A percentile compares a stretch with the other conserved stretches of the same genome.
Conservation (phyloP, 2,113 vertebrate genomes). For the Oncorhynchus mykiss region DNA sequence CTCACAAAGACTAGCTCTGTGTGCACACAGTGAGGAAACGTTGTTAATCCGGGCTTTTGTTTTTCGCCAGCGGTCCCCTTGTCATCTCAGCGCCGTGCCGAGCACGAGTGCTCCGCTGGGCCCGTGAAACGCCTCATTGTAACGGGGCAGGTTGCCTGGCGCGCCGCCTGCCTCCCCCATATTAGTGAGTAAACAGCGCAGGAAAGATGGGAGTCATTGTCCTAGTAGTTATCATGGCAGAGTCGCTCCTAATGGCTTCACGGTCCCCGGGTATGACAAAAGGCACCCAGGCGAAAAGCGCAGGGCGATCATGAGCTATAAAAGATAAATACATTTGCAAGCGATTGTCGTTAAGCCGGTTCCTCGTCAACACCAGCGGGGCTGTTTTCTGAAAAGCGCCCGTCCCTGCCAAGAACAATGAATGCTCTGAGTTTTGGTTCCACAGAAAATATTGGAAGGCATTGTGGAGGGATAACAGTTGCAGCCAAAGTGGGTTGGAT, state of each 20-base stretch:
- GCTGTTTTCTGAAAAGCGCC: constrained; percentile 34
- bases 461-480: constrained; percentile 67
- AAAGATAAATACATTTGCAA: constrained; percentile 68
- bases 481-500: constrained; percentile 67
- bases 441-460: constrained; percentile 67
- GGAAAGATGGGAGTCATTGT: constrained; percentile 35
- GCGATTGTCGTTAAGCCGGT: constrained; percentile 60
- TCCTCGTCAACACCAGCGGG: constrained; percentile 61
- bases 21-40: constrained; percentile 49
- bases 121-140: constrained; percentile 51
- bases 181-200: constrained; percentile 32
- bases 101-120: constrained; percentile 44
- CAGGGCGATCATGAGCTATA: constrained; percentile 52
- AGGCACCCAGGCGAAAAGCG: constrained; percentile 1
- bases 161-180: constrained; percentile 9
- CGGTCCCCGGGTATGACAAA: constrained; percentile 33
- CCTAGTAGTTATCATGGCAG: constrained; percentile 6
- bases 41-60: constrained; percentile 64
- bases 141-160: constrained; percentile 35
- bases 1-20: constrained; percentile 39
- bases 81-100: constrained; percentile 41
- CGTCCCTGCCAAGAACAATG: constrained; percentile 67
- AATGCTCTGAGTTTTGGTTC: constrained; percentile 63
- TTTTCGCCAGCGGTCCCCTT: constrained; percentile 49
- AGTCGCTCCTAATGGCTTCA: constrained; percentile 44